A percentile compares a stretch with the other conserved stretches of the same genome.
These are phyloP conservation scores for Cyphomyrus discorhynchus DNA, from an alignment of 2,113 vertebrate genomes.

Conservation along the genomic window DNA sequence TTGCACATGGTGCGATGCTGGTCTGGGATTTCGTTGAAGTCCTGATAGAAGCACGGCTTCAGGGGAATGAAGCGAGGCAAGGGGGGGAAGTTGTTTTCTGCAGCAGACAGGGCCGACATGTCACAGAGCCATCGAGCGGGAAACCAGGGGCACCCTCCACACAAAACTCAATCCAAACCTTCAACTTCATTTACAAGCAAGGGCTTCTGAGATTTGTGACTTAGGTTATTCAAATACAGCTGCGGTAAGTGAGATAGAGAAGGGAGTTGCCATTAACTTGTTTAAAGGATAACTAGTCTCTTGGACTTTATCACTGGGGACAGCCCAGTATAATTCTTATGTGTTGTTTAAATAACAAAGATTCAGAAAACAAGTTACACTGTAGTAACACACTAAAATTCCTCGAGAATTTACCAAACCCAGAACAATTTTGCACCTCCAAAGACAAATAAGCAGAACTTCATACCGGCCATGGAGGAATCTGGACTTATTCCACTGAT, in stretches of 20 bases:
- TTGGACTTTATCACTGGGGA: not conserved
- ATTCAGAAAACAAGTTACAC: not conserved
- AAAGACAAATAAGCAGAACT: not conserved
- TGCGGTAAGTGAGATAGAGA: not conserved
- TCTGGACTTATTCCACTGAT: not conserved
- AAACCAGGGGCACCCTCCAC: not conserved
- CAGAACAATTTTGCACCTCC: not conserved
- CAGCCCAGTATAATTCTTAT: not conserved
- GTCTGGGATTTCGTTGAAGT: constrained; percentile 92
- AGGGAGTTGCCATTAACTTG: not conserved
- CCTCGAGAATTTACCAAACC: not conserved
- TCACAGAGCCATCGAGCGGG: not conserved
- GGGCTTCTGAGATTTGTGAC: not conserved
- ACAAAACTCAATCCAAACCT: not conserved
- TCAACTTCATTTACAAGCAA: not conserved
- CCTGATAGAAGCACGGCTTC: constrained; percentile 96
- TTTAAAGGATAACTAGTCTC: not conserved
- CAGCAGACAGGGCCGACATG: constrained; percentile 23
- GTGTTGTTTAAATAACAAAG: not conserved
- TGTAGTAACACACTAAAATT: not conserved
- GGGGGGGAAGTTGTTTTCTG: constrained; percentile 94
- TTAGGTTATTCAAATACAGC: not conserved
- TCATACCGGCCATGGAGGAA: constrained; percentile 11
- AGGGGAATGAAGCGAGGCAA: constrained; percentile 87
- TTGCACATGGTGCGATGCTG: constrained; percentile 88